Percentiles rank a stretch among this genome's conserved stretches.
phyloP scores from a whole-genome alignment of 2,113 vertebrate species.

The Indicator indicator region DNA sequence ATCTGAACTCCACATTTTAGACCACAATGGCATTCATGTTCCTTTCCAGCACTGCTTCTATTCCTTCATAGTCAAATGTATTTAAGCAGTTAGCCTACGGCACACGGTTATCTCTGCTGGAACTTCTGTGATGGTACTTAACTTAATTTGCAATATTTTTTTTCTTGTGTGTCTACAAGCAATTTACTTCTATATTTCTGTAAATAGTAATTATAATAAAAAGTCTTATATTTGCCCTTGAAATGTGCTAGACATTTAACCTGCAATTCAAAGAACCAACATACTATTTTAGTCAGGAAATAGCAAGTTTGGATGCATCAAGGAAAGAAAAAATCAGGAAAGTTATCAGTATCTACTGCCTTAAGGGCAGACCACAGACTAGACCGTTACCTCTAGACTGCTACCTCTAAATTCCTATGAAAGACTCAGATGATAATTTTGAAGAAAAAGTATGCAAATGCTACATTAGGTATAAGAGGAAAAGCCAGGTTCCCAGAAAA shows the following conservation, averaged over 20 bases:
- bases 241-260: neutral
- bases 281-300: neutral
- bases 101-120: neutral
- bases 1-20: neutral
- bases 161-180: neutral
- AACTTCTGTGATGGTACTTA: neutral
- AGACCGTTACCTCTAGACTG: neutral
- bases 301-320: neutral
- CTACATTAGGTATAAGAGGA: neutral
- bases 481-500: neutral
- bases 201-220: neutral
- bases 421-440: neutral
- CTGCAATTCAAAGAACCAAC: neutral
- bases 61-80: neutral
- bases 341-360: neutral
- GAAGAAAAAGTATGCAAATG: neutral
- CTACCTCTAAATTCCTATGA: neutral
- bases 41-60: neutral
- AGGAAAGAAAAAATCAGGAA: neutral
- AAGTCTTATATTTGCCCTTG: neutral
- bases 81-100: neutral
- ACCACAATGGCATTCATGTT: neutral
- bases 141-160: neutral
- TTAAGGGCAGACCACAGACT: neutral
- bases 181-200: neutral